Base-by-base conservation (phyloP, 1,140 invertebrate species). In the Ceratitis capitata region DNA sequence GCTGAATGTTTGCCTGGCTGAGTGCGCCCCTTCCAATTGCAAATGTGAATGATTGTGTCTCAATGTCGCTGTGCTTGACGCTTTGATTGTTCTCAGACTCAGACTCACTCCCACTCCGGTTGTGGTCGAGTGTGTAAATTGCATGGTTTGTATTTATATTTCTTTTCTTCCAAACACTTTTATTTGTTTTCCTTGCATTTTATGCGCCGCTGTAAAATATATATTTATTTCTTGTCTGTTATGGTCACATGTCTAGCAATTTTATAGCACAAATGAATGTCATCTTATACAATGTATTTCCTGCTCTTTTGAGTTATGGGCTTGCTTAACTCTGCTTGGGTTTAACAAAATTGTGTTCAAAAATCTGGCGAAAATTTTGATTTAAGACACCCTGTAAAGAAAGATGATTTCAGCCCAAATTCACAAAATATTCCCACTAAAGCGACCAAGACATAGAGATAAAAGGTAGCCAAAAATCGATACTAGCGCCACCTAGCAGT, bases 171-270 rank as follows among this genome's bases (percentile, higher is more conserved):
- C n/a, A 56, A n/a, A 23, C n/a, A n/a, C n/a, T 42, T 47, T 42
- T 45, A 7, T 45, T 39, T 45, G n/a, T 42, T 78, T 78, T 10
- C 69, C 12, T 1, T 6, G 26, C 26, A 45, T 78, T 78, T 47
- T 78, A 45, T 45, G 12, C 45, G 23, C 23, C 10, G 10, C 39
- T 45, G 19, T 45, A 45, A 42, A 78, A n/a, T 16, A 78, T 23
- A 78, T 78, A 78, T 78, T 78, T 78, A 45, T 78, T 78, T 78
- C 7, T 26, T 78, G 69, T 78, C 69, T 78, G 69, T 45, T 78
- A 42, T 26, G 69, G 69, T 78, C 69, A 78, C 69, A 78, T 78
- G 39, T 23, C 69, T 29, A 42, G 69, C 35, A n/a, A n/a, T n/a
- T n/a, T n/a, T n/a, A n/a, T n/a, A n/a, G n/a, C n/a, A n/a, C n/a